Evolutionary conservation across 2,888 invertebrate species (phyloP).

Genomic region (Thereva unica): DNA sequence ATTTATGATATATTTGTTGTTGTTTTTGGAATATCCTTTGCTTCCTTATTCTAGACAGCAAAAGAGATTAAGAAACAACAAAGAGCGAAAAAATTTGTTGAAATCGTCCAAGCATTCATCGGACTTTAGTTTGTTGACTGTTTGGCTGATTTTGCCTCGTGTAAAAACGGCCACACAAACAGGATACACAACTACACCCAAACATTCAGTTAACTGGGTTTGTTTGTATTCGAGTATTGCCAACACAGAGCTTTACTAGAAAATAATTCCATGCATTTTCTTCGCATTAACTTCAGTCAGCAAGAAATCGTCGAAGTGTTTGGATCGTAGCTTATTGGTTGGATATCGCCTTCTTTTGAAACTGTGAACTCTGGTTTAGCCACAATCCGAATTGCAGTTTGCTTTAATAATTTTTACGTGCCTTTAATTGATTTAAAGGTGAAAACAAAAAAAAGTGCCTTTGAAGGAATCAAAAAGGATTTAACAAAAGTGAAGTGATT

Average conservation of each 20-base stretch:
- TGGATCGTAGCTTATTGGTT: not conserved
- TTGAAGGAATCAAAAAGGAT: no score
- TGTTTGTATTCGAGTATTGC: not conserved
- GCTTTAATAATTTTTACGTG: not conserved
- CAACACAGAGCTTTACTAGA: not conserved
- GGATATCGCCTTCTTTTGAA: slow-evolving; percentile 3
- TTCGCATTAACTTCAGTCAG: slow-evolving; percentile 10
- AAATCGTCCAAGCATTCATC: no score
- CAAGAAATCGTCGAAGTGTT: slow-evolving; percentile 5
- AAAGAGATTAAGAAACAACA: no score
- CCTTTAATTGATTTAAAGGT: not conserved
- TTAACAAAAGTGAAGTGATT: not conserved
- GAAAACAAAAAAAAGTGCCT: not conserved
- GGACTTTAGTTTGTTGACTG: no score
- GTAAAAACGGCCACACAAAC: not conserved
- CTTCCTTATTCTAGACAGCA: no score
- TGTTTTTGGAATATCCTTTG: no score
- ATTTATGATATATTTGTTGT: no score
- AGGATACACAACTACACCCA: not conserved
- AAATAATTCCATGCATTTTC: not conserved
- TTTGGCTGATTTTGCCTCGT: no score
- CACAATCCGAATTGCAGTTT: not conserved
- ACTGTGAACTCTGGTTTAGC: not conserved
- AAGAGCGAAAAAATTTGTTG: no score
- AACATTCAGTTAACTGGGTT: no score